Base-by-base conservation (phyloP, 2,797 vertebrate species). In the Pseudomugil tenellus region DNA sequence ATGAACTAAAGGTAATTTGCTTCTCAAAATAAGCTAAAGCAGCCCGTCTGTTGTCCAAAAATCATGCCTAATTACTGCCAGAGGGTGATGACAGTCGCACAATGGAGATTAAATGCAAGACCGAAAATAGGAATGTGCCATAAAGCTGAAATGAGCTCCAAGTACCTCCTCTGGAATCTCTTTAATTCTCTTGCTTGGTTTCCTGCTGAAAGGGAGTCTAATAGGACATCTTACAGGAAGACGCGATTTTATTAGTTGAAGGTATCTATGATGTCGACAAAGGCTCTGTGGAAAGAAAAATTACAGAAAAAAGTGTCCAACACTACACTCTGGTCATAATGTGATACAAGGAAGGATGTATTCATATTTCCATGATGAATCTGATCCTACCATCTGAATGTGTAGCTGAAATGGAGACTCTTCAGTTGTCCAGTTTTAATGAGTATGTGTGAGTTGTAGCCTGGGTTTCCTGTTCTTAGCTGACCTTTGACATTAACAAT, bases 1-100 rank as follows among this genome's bases (percentile, higher is more conserved):
- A 94, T 92, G 93, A 94, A 92, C 92, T 94, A 92, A 94, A 93
- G 93, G 92, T 94, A 94, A 94, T 94, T 94, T 92, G 91, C 91
- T 92, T 89, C 87, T 92, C 79, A 81, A 92, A 91, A 93, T 85
- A 81, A 91, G 89, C 90, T 86, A 82, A 88, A 87, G 83, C 79
- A 68, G 77, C 88, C 91, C 84, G 81, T 93, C 91, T 94, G 92
- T 92, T 93, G 93, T 94, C 93, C 92, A 86, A 89, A 91, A 89
- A 89, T 89, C 91, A 69, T 89, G 90, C 76, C 94, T 94, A 94
- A 94, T 94, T 94, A 94, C 90, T 84, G 93, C 92, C 86, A 83
- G 62, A 88, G 92, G 92, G 89, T 81, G 87, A 92, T 89, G 91
- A 93, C 91, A 93, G 91, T 92, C 91, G 91, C 91, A 94, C 92